A percentile compares a stretch with the other conserved stretches of the same genome.
Evolutionary conservation across 2,113 vertebrate genomes (phyloP).

Genomic region (Albula goreensis): DNA sequence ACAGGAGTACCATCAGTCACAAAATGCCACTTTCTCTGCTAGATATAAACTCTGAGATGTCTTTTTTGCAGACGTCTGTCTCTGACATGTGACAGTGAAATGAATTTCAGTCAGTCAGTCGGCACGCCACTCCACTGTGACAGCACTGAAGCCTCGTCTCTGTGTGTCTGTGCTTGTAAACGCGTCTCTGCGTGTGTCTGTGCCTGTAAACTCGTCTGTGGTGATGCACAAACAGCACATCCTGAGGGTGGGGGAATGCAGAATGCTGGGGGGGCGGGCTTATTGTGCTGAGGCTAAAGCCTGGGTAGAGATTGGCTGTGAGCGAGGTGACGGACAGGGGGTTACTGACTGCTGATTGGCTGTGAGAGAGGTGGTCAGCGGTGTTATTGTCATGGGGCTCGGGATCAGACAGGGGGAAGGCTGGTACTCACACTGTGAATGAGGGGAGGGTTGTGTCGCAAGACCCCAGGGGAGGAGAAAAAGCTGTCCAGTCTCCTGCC

Average conservation of each 20-base stretch:
- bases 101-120: not conserved
- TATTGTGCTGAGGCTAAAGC: too few species aligned
- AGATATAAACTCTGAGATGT: not conserved
- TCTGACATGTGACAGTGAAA: not conserved
- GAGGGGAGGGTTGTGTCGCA: not conserved
- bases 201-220: too few species aligned
- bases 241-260: not conserved
- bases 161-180: too few species aligned
- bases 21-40: constrained; percentile 6
- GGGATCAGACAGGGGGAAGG: not conserved
- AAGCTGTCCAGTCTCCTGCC: not conserved
- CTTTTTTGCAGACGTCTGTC: too few species aligned
- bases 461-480: not conserved
- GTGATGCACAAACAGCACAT: not conserved
- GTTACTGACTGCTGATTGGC: not conserved
- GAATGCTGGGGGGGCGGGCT: not conserved
- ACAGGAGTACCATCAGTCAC: not conserved
- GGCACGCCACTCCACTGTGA: not conserved
- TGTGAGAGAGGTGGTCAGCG: not conserved
- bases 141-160: not conserved
- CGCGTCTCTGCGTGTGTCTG: too few species aligned
- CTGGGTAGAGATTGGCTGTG: too few species aligned
- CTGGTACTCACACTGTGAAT: not conserved
- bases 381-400: not conserved
- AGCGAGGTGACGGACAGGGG: too few species aligned